phyloP scores from a whole-genome alignment of 2,113 vertebrate genomes.

The Caracal caracal region DNA sequence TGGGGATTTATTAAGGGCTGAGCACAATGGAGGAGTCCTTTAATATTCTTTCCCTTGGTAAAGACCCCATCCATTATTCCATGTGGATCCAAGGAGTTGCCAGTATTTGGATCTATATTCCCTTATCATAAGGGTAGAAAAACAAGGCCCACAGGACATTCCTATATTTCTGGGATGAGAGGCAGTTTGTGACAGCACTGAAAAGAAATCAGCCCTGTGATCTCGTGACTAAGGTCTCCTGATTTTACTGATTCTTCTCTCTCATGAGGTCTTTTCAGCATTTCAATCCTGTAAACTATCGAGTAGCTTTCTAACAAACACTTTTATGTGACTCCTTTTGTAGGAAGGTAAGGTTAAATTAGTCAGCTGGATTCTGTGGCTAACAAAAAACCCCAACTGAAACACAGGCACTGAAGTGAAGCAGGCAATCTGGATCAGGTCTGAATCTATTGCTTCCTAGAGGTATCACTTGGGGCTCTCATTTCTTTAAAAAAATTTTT shows the following conservation, averaged over 20 bases:
- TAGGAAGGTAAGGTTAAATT: neutral
- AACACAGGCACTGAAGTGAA: neutral
- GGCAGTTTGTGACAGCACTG: too few species aligned
- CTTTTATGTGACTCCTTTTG: neutral
- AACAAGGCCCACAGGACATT: neutral
- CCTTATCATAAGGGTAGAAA: neutral
- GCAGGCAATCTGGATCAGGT: neutral
- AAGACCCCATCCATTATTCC: neutral
- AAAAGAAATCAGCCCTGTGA: neutral
- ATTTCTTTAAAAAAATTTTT: neutral
- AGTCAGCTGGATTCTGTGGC: neutral
- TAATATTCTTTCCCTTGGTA: neutral
- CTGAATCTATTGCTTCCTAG: neutral
- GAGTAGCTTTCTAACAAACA: neutral
- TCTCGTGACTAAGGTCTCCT: neutral
- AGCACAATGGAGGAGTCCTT: neutral
- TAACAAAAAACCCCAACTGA: neutral
- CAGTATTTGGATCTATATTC: neutral
- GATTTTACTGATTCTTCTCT: neutral
- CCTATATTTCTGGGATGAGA: neutral
- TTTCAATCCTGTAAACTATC: neutral
- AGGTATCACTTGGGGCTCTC: neutral
- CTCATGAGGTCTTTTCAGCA: neutral
- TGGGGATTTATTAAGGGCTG: fast-evolving
- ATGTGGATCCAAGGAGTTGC: neutral